phyloP scores from a whole-genome alignment of 2,888 invertebrate species.

The Drosophila aldrichi region DNA sequence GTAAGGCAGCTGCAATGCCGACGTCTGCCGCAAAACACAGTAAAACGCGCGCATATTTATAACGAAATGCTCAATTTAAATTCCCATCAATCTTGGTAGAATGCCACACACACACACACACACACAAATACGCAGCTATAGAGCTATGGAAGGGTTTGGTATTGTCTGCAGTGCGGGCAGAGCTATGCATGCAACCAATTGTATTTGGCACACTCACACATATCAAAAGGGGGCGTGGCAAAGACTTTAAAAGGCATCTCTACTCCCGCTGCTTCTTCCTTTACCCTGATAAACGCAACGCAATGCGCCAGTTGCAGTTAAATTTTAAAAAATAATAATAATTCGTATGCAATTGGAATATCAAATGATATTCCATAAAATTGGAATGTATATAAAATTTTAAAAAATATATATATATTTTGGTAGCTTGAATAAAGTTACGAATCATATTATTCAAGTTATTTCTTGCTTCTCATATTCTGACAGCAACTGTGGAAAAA shows the following conservation, averaged over 20 bases:
- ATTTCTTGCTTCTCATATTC: too few relatives aligned
- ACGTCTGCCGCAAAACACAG: constrained; percentile 72
- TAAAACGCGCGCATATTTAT: constrained; percentile 81
- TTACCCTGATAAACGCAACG: too few relatives aligned
- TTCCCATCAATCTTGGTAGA: constrained; percentile 81
- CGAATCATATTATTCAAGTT: neutral
- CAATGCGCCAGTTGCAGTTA: constrained; percentile 82
- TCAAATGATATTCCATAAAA: constrained; percentile 12
- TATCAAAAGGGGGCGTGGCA: constrained; percentile 31
- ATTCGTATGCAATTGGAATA: constrained; percentile 60
- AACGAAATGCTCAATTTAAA: constrained; percentile 83
- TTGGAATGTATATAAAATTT: neutral
- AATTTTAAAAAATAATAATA: constrained; percentile 82
- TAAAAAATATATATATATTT: neutral
- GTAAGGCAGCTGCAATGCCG: constrained; percentile 36
- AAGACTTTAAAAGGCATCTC: constrained; percentile 24
- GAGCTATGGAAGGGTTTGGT: constrained; percentile 1
- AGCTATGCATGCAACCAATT: constrained; percentile 40
- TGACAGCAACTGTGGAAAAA: too few relatives aligned
- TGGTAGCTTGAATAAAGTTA: too few relatives aligned
- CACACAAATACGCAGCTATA: neutral
- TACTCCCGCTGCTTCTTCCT: neutral
- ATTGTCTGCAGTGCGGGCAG: constrained; percentile 34
- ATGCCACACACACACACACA: constrained; percentile 52
- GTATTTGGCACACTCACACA: constrained; percentile 36